Conservation (phyloP, 2,888 invertebrate species). For the Tiliacea citrago region DNA sequence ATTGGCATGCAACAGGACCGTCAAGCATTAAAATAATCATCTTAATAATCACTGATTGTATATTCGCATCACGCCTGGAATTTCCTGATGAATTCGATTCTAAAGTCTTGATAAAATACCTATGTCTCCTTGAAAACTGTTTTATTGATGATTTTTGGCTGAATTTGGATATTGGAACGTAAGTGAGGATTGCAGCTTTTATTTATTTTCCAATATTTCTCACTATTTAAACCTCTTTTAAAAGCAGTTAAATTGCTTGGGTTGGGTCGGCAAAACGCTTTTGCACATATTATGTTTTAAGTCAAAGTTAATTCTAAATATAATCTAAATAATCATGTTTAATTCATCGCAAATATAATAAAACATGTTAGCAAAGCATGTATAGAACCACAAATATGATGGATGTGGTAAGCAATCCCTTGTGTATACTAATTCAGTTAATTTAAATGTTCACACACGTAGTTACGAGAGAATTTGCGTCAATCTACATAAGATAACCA, state of each 20-base stretch:
- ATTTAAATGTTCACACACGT: constrained; percentile 67
- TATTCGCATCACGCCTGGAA: constrained; percentile 77
- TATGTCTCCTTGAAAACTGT: constrained; percentile 70
- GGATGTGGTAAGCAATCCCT: constrained; percentile 31
- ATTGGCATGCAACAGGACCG: constrained; percentile 56
- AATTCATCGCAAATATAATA: constrained; percentile 17
- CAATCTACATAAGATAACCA: constrained; percentile 67
- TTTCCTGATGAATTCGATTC: constrained; percentile 75
- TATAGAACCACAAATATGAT: constrained; percentile 45
- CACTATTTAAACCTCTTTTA: not conserved
- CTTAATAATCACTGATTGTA: constrained; percentile 64
- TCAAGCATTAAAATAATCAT: constrained; percentile 59
- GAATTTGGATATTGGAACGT: not conserved
- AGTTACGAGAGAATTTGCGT: constrained; percentile 65
- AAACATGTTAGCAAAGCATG: constrained; percentile 33
- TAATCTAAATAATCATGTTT: constrained; percentile 1
- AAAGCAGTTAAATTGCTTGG: not conserved
- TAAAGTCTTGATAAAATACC: constrained; percentile 71
- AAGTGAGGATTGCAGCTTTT: constrained; percentile 7
- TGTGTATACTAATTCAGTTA: constrained; percentile 57
- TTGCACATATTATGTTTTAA: not conserved
- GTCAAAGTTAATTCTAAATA: not conserved
- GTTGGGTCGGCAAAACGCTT: not conserved
- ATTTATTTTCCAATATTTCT: constrained; percentile 16
- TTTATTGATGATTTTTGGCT: constrained; percentile 36